These are phyloP conservation scores for Bradypodion ventrale DNA, from an alignment of 2,797 vertebrate species.

Conservation along the genomic window DNA sequence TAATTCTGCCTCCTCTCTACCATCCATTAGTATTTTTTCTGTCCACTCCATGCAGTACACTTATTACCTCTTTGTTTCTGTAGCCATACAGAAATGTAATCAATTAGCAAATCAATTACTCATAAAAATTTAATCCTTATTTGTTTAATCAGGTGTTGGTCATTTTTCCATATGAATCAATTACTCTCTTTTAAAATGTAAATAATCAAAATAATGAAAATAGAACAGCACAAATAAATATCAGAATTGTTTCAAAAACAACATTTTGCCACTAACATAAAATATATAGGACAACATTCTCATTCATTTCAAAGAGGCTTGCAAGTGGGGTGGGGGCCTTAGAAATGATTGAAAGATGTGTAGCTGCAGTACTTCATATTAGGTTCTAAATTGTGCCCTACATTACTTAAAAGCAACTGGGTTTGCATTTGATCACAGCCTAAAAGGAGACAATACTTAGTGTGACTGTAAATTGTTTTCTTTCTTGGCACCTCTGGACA, in stretches of 20 bases:
- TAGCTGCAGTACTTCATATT: background rate
- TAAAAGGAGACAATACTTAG: constrained; percentile 5
- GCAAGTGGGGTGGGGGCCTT: background rate
- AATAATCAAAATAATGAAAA: background rate
- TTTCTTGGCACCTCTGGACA: constrained; percentile 36
- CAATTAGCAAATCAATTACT: background rate
- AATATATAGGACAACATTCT: background rate
- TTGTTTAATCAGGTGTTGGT: background rate
- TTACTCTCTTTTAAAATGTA: background rate
- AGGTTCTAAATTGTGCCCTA: background rate
- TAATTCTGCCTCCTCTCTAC: no score
- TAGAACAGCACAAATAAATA: background rate
- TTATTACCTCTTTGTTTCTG: no score
- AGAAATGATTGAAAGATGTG: constrained; percentile 2
- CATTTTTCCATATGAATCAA: background rate
- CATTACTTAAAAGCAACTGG: constrained; percentile 19
- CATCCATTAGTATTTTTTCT: no score
- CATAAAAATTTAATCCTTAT: background rate
- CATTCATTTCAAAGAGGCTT: background rate
- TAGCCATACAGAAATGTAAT: background rate
- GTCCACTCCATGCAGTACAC: no score
- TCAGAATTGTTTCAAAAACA: background rate
- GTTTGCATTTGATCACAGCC: constrained; percentile 6
- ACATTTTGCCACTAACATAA: background rate
- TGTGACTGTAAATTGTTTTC: constrained; percentile 45